Conservation (phyloP, 2,888 invertebrate species). For the Phlogophora meticulosa region DNA sequence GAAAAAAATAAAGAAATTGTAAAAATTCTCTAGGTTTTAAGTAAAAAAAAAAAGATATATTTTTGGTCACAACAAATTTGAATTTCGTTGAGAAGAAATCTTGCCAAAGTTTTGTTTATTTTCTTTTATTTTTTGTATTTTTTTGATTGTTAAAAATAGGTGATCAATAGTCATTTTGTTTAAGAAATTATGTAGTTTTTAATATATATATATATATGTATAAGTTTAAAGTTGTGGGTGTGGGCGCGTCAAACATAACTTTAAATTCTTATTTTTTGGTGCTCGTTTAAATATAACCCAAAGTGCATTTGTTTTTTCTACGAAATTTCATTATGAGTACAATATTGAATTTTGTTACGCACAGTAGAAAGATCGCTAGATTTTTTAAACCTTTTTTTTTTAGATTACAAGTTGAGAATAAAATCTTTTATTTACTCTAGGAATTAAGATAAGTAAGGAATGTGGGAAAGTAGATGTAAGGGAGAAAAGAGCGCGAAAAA, state of each 20-base stretch:
- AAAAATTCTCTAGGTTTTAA: slow-evolving; percentile 61
- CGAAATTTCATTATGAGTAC: slow-evolving; percentile 63
- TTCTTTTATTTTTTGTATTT: slow-evolving; percentile 52
- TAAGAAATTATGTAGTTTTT: slow-evolving; percentile 65
- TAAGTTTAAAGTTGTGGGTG: slow-evolving; percentile 60
- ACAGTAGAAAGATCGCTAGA: slow-evolving; percentile 70
- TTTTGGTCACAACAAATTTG: slow-evolving; percentile 71
- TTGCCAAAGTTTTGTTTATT: slow-evolving; percentile 81
- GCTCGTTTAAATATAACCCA: slow-evolving; percentile 71
- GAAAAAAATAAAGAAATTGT: slow-evolving; percentile 29
- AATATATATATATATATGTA: no score
- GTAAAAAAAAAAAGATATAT: slow-evolving; percentile 58
- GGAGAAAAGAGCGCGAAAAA: slow-evolving; percentile 76
- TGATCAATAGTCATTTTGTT: slow-evolving; percentile 69
- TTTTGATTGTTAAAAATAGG: slow-evolving; percentile 66
- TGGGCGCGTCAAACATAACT: slow-evolving; percentile 62
- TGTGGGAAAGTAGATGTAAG: slow-evolving; percentile 72
- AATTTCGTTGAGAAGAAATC: slow-evolving; percentile 70
- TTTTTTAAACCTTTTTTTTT: slow-evolving; percentile 63
- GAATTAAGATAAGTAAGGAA: slow-evolving; percentile 70
- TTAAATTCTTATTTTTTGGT: slow-evolving; percentile 70
- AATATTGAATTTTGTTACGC: slow-evolving; percentile 68
- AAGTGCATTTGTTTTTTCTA: slow-evolving; percentile 54
- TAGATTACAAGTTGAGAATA: slow-evolving; percentile 67
- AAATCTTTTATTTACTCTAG: slow-evolving; percentile 77